These are phyloP conservation scores for Crotophaga sulcirostris DNA, from an alignment of 2,113 vertebrate genomes.

Conservation along the genomic window DNA sequence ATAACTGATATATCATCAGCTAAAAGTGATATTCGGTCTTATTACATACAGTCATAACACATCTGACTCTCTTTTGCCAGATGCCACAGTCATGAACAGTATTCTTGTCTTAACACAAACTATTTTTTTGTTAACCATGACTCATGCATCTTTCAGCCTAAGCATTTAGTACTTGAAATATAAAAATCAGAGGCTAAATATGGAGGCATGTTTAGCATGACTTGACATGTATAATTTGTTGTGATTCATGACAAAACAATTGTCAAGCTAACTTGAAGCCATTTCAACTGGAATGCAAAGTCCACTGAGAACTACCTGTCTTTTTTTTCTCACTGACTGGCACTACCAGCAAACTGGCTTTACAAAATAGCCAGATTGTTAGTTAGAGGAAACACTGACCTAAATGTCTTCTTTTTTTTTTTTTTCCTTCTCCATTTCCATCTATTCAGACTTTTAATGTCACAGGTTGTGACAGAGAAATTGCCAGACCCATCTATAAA, in stretches of 20 bases:
- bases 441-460: not conserved
- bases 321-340: not conserved
- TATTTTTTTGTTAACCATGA: accelerated
- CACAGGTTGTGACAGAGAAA: not conserved
- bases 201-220: not conserved
- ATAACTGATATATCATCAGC: not conserved
- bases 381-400: not conserved
- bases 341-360: not conserved
- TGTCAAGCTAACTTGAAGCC: not conserved
- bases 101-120: not conserved
- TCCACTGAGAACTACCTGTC: not conserved
- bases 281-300: not conserved
- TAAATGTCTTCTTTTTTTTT: not conserved
- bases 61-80: not conserved
- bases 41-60: not conserved
- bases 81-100: not conserved
- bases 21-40: not conserved
- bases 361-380: not conserved
- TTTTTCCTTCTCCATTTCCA: not conserved
- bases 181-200: not conserved
- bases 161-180: not conserved
- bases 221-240: not conserved
- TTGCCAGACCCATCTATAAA: not conserved
- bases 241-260: not conserved
- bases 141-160: not conserved